Base-by-base conservation (phyloP, 2,888 invertebrate genomes). In the Portevinia maculata region DNA sequence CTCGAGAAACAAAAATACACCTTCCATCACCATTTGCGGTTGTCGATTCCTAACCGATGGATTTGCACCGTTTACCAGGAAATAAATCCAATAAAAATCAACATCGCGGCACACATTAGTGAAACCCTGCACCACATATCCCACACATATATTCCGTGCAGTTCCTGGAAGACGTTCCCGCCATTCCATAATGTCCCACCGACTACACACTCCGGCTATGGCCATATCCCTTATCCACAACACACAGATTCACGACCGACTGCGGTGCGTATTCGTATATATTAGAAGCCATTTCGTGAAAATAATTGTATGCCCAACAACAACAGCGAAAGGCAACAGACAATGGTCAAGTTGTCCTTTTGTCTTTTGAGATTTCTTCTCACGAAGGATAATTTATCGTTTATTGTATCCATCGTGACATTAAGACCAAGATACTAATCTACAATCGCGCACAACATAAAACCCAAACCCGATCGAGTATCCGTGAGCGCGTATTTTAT, bases 381-480 rank as follows among this genome's bases (percentile, higher is more conserved):
- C 69, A 81, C 67, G 76, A 50, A 53, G 67, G 71, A 86, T 86
- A 87, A 87, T 87, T 87, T 87, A 87, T 87, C 85, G 86, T 87
- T 87, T 87, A 87, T 86, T 87, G 87, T 87, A 85, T 85, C 70
- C 62, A 60, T 84, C 86, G 85, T 87, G 87, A 87, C 87, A 86
- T 86, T 86, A 87, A 87, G 86, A 86, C 86, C 85, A 85, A 87
- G 87, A 87, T 87, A 87, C 69, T 76, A 76, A 70, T 78, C 78
- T 78, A 37, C 59, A 70, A 73, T 50, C 60, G 67, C 4, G 30
- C 50, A 24, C 50, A 67, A 52, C 34, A 50, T 32, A 53, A 67
- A 30, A 46, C 21, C 48, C 34, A 53, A 67, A 19, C 32, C 32
- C 15, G 55, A 2, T 30, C 44, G 15, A 30, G 17, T 48, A 24